Percentiles rank a stretch among this genome's conserved stretches.
Conservation (phyloP, 2,113 vertebrate species). For the Passer domesticus region DNA sequence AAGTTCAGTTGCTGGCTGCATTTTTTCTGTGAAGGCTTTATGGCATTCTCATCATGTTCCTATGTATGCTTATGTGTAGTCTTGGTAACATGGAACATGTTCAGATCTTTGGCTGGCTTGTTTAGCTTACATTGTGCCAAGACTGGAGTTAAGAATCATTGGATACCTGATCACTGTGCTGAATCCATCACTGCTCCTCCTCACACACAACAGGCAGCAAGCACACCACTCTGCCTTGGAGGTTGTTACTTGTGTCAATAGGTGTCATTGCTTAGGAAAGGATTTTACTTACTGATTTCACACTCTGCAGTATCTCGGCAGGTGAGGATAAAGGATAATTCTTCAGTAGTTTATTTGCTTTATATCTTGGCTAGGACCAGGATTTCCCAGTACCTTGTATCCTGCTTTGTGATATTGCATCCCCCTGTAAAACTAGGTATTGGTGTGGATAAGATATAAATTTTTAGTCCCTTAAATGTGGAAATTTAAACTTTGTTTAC, state of each 20-base stretch:
- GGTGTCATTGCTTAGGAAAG: background rate
- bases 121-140: background rate
- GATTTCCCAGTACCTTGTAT: background rate
- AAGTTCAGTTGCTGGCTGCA: background rate
- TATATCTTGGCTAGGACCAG: background rate
- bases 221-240: background rate
- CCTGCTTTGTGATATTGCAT: background rate
- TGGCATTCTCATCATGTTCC: background rate
- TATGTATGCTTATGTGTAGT: background rate
- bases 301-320: background rate
- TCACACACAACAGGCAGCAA: background rate
- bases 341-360: background rate
- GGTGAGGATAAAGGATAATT: background rate
- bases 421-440: background rate
- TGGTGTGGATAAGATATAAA: background rate
- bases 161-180: background rate
- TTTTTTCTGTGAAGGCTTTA: background rate
- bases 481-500: background rate
- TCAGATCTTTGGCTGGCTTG: background rate
- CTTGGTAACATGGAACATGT: background rate
- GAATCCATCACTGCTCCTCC: background rate
- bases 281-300: background rate
- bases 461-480: background rate
- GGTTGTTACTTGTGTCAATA: background rate
- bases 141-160: background rate